Percentiles rank a stretch among this genome's conserved stretches.
Conservation (phyloP, 64 coral and sea anemone species). For the Dendronephthya gigantea region DNA sequence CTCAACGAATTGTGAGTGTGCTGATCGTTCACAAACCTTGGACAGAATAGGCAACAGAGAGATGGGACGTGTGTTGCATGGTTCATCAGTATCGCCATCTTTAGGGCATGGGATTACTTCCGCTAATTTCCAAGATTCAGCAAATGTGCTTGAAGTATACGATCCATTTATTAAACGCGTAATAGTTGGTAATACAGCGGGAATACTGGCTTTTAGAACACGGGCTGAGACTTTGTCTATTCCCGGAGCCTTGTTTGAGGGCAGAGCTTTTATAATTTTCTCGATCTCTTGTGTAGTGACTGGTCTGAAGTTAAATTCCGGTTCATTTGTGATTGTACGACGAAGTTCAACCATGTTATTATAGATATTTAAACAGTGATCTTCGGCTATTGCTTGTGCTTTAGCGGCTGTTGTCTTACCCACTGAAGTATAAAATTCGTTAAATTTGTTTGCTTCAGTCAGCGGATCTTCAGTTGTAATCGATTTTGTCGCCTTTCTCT, state of each 20-base stretch:
- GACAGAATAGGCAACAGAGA: constrained; percentile 30
- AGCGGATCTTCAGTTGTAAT: constrained; percentile 18
- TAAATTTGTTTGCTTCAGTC: constrained; percentile 39
- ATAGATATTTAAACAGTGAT: constrained; percentile 19
- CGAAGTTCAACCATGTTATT: neutral
- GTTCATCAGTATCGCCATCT: constrained; percentile 19
- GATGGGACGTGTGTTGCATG: constrained; percentile 21
- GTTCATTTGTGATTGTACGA: neutral
- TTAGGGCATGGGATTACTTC: constrained; percentile 23
- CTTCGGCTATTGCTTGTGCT: constrained; percentile 27
- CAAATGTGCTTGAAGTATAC: constrained; percentile 30
- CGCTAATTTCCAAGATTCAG: constrained; percentile 30
- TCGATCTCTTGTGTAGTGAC: neutral
- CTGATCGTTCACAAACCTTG: neutral
- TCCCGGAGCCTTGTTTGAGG: too few species aligned
- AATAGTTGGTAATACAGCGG: constrained; percentile 41
- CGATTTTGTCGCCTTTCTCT: constrained; percentile 17
- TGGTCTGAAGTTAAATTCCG: constrained; percentile 25
- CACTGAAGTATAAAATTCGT: constrained; percentile 52
- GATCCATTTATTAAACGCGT: constrained; percentile 28
- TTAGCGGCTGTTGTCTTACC: constrained; percentile 31
- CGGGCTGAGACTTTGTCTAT: neutral
- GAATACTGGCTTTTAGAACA: constrained; percentile 45
- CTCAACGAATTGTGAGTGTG: neutral
- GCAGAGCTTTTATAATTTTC: too few species aligned